Percentiles rank a stretch among this genome's conserved stretches.
Evolutionary conservation across 2,113 vertebrate species (phyloP).

Genomic region (Oreochromis niloticus): DNA sequence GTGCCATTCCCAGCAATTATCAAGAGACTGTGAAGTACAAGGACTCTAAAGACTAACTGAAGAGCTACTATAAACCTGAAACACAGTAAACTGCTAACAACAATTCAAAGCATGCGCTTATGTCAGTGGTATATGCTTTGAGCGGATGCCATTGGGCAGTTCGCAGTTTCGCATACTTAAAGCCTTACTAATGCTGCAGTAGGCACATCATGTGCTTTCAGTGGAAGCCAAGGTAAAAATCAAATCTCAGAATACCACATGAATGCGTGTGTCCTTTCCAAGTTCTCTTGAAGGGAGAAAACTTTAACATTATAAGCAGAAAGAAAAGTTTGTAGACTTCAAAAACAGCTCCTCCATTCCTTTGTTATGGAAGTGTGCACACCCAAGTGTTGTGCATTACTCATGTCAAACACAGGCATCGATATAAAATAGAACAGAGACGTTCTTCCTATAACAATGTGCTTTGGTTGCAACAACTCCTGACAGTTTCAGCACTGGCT

Average conservation of each 20-base stretch:
- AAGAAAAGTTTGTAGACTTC: neutral
- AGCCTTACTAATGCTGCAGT: conserved; percentile 4
- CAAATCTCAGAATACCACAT: conserved; percentile 5
- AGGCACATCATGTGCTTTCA: conserved; percentile 2
- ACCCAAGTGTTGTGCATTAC: neutral
- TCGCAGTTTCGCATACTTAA: conserved; percentile 6
- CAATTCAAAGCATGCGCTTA: neutral
- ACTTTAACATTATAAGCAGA: neutral
- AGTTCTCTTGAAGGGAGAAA: neutral
- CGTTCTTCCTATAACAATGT: neutral
- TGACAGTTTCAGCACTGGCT: neutral
- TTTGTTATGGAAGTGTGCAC: neutral
- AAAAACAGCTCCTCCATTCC: neutral
- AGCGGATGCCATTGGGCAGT: neutral
- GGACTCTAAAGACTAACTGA: neutral
- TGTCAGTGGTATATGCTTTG: neutral
- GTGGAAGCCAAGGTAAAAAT: neutral
- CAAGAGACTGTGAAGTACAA: neutral
- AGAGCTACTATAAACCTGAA: neutral
- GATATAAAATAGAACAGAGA: neutral
- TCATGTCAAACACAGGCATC: neutral
- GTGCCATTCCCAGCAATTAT: neutral
- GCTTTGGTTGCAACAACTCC: neutral
- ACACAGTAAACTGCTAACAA: neutral
- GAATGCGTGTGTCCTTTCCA: neutral